A percentile compares a stretch with the other conserved stretches of the same genome.
These are phyloP conservation scores for Mactra quadrangularis DNA, from an alignment of 1,140 invertebrate genomes.

Conservation along the genomic window DNA sequence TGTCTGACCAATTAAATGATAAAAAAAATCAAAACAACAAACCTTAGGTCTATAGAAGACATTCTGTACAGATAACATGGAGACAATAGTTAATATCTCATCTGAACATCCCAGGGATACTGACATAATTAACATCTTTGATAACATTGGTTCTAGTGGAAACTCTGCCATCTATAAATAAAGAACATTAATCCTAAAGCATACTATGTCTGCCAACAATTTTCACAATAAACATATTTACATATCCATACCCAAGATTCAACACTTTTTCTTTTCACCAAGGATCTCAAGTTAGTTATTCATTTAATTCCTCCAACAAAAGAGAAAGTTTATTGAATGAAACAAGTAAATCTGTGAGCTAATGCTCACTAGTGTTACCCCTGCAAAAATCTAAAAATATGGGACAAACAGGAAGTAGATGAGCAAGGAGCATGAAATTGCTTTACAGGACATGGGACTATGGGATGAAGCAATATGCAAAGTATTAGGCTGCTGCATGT, in stretches of 20 bases:
- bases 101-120: slow-evolving; percentile 99
- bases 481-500: too few relatives aligned
- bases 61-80: slow-evolving; percentile 99
- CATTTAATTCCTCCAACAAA: background rate
- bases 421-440: too few relatives aligned
- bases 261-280: background rate
- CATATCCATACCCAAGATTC: background rate
- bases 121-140: slow-evolving; percentile 99
- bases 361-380: too few relatives aligned
- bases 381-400: too few relatives aligned
- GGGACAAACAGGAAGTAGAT: too few relatives aligned
- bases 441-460: too few relatives aligned
- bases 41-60: slow-evolving; percentile 95
- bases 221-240: background rate
- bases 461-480: too few relatives aligned
- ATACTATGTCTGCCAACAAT: slow-evolving; percentile 11
- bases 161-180: slow-evolving; percentile 97
- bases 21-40: slow-evolving; percentile 72
- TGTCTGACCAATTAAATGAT: too few relatives aligned
- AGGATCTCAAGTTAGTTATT: too few relatives aligned
- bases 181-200: too few relatives aligned
- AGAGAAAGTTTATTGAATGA: too few relatives aligned
- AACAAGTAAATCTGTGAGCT: too few relatives aligned
- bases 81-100: slow-evolving; percentile 99
- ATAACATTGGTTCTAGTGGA: slow-evolving; percentile 98